phyloP scores from a whole-genome alignment of 2,113 vertebrate species.

The Cyprinodon brontotheroides region DNA sequence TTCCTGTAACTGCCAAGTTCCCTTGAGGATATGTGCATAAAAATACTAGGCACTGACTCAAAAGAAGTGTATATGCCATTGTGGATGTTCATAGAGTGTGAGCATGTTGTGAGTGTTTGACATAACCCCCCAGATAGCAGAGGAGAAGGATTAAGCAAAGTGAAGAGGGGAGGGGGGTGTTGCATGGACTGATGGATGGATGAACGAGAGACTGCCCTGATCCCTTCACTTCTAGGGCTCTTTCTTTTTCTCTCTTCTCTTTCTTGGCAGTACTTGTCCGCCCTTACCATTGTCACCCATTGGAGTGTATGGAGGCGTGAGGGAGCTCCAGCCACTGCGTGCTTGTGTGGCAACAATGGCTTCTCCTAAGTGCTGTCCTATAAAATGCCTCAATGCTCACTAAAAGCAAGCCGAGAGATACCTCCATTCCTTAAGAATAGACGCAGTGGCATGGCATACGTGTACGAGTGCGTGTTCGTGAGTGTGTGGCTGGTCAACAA shows the following conservation, averaged over 20 bases:
- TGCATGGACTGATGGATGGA: constrained; percentile 58
- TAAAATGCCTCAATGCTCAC: constrained; percentile 81
- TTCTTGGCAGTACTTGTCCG: constrained; percentile 71
- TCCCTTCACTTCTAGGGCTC: constrained; percentile 60
- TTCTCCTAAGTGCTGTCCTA: constrained; percentile 80
- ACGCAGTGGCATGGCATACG: constrained; percentile 61
- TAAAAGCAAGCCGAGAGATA: constrained; percentile 71
- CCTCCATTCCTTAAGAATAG: constrained; percentile 62
- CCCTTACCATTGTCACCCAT: constrained; percentile 78
- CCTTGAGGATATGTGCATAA: constrained; percentile 41
- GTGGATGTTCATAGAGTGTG: constrained; percentile 47
- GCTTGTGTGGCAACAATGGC: constrained; percentile 75
- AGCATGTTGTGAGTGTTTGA: constrained; percentile 43
- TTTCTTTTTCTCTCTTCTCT: constrained; percentile 58
- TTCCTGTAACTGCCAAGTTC: constrained; percentile 12
- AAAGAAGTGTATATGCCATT: constrained; percentile 46
- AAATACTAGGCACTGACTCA: constrained; percentile 36
- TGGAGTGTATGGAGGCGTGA: constrained; percentile 78
- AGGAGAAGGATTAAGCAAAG: constrained; percentile 69
- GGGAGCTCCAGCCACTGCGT: constrained; percentile 64
- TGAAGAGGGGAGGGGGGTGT: constrained; percentile 22
- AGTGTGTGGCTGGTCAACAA: constrained; percentile 54
- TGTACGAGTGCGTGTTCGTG: constrained; percentile 37
- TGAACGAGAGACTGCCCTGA: constrained; percentile 64
- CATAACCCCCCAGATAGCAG: constrained; percentile 57